These are phyloP conservation scores for Kryptopterus vitreolus DNA, from an alignment of 2,797 vertebrate genomes.

Conservation along the genomic window DNA sequence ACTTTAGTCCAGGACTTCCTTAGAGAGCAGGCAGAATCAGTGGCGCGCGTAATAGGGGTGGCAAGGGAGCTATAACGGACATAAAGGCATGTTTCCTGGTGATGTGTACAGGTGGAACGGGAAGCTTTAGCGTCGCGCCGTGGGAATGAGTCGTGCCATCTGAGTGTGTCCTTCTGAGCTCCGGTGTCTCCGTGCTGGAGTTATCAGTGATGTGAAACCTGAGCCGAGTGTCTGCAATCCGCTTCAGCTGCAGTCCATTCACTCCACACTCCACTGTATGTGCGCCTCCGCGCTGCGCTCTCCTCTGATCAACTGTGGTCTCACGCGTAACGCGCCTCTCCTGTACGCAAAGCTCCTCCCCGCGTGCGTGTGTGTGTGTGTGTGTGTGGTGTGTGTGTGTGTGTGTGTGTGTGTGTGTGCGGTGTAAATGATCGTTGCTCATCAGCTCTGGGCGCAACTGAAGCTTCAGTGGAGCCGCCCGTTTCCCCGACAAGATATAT, in stretches of 20 bases:
- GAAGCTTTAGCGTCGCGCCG: slow-evolving; percentile 48
- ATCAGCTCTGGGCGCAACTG: slow-evolving; percentile 72
- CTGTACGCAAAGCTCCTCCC: slow-evolving; percentile 67
- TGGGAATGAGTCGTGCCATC: slow-evolving; percentile 56
- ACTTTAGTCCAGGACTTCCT: slow-evolving; percentile 19
- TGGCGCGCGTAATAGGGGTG: neutral
- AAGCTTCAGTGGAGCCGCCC: slow-evolving; percentile 62
- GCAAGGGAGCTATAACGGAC: neutral
- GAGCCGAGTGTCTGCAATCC: slow-evolving; percentile 4
- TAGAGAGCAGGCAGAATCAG: neutral
- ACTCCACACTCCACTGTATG: slow-evolving; percentile 58
- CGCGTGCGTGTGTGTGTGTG: slow-evolving; percentile 53
- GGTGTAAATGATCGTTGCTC: neutral
- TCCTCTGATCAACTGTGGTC: slow-evolving; percentile 10
- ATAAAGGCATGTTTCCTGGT: slow-evolving; percentile 31
- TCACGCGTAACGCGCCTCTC: slow-evolving; percentile 11
- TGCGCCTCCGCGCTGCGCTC: slow-evolving; percentile 16
- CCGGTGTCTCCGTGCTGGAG: slow-evolving; percentile 19
- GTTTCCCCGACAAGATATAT: slow-evolving; percentile 73
- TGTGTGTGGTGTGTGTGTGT: neutral
- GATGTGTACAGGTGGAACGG: slow-evolving; percentile 31
- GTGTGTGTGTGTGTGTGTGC: neutral
- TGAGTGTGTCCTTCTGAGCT: slow-evolving; percentile 48
- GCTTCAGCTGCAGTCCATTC: slow-evolving; percentile 59
- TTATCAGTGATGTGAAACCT: slow-evolving; percentile 47